A percentile compares a stretch with the other conserved stretches of the same genome.
Conservation (phyloP, 2,113 vertebrate species). For the Neoarius graeffei region DNA sequence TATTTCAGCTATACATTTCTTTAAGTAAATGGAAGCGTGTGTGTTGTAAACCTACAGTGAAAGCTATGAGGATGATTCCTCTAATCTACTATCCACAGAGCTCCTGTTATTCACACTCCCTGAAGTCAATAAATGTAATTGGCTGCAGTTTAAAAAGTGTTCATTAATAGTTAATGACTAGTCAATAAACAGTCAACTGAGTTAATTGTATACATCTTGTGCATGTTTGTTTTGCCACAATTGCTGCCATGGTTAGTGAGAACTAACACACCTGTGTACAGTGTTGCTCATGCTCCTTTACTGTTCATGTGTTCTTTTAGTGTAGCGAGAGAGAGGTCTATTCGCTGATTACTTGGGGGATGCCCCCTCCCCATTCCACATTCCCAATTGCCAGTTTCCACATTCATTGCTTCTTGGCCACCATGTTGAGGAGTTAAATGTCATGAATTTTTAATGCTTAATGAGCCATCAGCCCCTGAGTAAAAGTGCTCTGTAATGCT, state of each 20-base stretch:
- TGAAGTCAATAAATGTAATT: conserved; percentile 40
- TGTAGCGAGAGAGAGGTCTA: conserved; percentile 33
- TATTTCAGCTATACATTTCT: background rate
- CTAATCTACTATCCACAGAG: background rate
- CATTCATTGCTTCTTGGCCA: conserved; percentile 49
- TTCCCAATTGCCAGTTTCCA: conserved; percentile 49
- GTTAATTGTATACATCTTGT: conserved; percentile 30
- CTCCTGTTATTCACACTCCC: background rate
- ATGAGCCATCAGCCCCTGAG: conserved; percentile 75
- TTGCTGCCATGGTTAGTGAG: conserved; percentile 16
- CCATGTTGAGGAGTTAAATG: conserved; percentile 71
- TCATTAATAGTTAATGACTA: conserved; percentile 50
- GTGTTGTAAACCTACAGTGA: background rate
- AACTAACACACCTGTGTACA: conserved; percentile 32
- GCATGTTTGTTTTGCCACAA: conserved; percentile 25
- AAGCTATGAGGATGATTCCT: background rate
- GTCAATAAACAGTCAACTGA: conserved; percentile 50
- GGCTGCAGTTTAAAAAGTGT: conserved; percentile 27
- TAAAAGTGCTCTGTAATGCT: conserved; percentile 76
- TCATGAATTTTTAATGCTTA: conserved; percentile 82
- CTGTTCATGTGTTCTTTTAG: conserved; percentile 30
- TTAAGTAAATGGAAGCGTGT: background rate
- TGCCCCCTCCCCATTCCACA: background rate
- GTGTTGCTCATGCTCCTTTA: background rate
- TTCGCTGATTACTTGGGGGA: conserved; percentile 44